Evolutionary conservation across 2,888 invertebrate species (phyloP).

Genomic region (Chloromyia formosa): DNA sequence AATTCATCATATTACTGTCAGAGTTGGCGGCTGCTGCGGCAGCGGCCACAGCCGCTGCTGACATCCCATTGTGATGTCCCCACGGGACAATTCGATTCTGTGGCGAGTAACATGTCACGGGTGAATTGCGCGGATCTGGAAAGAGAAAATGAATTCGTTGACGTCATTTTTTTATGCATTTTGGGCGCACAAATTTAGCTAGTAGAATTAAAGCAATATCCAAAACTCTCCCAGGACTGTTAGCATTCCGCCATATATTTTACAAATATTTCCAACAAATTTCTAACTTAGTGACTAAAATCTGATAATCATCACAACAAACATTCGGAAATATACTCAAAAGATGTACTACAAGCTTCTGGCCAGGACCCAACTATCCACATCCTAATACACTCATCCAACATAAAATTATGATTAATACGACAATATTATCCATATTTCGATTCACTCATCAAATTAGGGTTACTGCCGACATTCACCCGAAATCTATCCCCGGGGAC

Average conservation of each 20-base stretch:
- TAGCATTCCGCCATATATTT: too few species aligned
- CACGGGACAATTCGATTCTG: slow-evolving; percentile 60
- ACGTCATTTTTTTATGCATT: background rate
- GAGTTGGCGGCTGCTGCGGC: slow-evolving; percentile 50
- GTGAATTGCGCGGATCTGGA: slow-evolving; percentile 60
- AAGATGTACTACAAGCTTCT: too few species aligned
- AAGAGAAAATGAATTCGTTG: slow-evolving; percentile 28
- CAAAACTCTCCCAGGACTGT: too few species aligned
- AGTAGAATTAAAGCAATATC: background rate
- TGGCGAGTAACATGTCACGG: slow-evolving; percentile 60
- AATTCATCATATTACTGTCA: slow-evolving; percentile 52
- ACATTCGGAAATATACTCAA: too few species aligned
- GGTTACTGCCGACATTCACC: slow-evolving; percentile 56
- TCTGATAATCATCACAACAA: too few species aligned
- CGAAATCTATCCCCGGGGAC: slow-evolving; percentile 60
- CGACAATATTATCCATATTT: slow-evolving; percentile 52
- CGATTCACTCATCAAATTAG: slow-evolving; percentile 63
- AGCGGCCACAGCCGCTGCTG: slow-evolving; percentile 50
- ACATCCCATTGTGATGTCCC: slow-evolving; percentile 59
- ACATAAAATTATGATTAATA: slow-evolving; percentile 39
- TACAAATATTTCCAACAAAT: too few species aligned
- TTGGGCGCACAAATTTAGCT: background rate
- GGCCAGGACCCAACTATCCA: background rate
- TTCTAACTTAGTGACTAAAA: too few species aligned
- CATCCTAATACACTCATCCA: slow-evolving; percentile 10